These are phyloP conservation scores for Nibea albiflora DNA, from an alignment of 2,113 vertebrate species.

Conservation along the genomic window DNA sequence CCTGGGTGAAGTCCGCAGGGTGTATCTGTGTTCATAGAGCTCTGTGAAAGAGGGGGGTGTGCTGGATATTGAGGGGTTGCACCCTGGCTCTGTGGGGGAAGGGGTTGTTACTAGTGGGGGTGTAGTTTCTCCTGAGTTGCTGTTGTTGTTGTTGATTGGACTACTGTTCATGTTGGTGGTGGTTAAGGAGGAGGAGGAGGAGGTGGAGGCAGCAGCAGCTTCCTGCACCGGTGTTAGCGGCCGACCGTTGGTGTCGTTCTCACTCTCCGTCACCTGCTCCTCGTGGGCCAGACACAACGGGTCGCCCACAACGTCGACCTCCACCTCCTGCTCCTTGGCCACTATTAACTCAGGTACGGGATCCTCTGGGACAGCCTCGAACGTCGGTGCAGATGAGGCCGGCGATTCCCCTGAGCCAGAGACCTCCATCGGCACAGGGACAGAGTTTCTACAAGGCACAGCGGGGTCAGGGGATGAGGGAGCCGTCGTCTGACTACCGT, in stretches of 20 bases:
- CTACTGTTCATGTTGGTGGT: slow-evolving; percentile 64
- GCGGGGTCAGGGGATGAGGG: slow-evolving; percentile 88
- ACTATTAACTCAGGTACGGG: slow-evolving; percentile 84
- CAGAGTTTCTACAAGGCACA: slow-evolving; percentile 96
- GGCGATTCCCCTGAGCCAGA: slow-evolving; percentile 72
- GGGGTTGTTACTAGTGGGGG: slow-evolving; percentile 80
- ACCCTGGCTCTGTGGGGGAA: slow-evolving; percentile 83
- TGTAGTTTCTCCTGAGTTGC: slow-evolving; percentile 89
- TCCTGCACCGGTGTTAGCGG: slow-evolving; percentile 66
- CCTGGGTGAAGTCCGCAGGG: slow-evolving; percentile 94
- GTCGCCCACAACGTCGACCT: slow-evolving; percentile 93
- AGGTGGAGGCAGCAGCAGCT: slow-evolving; percentile 52
- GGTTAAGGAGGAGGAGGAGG: slow-evolving; percentile 17
- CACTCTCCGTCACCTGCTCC: slow-evolving; percentile 86
- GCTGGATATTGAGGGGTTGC: slow-evolving; percentile 67
- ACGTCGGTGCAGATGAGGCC: slow-evolving; percentile 41
- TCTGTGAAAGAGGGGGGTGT: slow-evolving; percentile 87
- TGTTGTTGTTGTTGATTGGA: slow-evolving; percentile 81
- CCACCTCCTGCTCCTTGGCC: slow-evolving; percentile 90
- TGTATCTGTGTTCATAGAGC: slow-evolving; percentile 96
- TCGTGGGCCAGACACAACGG: slow-evolving; percentile 87
- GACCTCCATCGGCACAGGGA: slow-evolving; percentile 83
- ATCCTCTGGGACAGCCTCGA: slow-evolving; percentile 74
- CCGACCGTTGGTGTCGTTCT: slow-evolving; percentile 78
- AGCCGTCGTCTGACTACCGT: slow-evolving; percentile 87